Base-by-base conservation (phyloP, 2,888 invertebrate genomes). In the Chirona hameri region DNA sequence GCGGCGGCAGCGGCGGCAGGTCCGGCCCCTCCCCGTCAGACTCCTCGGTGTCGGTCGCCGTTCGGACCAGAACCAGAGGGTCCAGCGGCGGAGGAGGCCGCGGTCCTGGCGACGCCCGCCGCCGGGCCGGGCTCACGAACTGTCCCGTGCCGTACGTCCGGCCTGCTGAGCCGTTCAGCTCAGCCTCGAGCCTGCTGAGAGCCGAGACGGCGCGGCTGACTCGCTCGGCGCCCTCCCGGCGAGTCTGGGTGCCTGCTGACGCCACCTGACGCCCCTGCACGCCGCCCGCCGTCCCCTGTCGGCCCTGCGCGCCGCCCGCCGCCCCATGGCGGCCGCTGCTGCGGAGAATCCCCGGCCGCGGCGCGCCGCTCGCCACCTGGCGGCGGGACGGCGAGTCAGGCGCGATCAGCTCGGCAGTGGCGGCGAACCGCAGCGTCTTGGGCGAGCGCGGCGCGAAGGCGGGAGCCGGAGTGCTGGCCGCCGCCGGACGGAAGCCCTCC, bases 341-440 rank as follows among this genome's bases (percentile, higher is more conserved):
- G 48, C 79, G 79, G 21, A 79, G 79, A 27, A 79, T 79, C 1
- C 79, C 79, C n/a, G 24, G 79, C 18, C 46, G 79, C 52, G 79
- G 79, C n/a, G 79, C 27, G 48, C 48, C 52, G n/a, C n/a, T 14
- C 7, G 52, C 79, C 46, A 79, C 79, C n/a, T 48, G 46, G n/a
- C 24, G 48, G n/a, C 79, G 48, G 5, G 46, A 46, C n/a, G 48
- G 46, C n/a, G 52, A 46, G 27, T 52, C 79, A n/a, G 48, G 12
- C 46, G 52, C 31, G 48, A 79, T 52, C 79, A 79, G 52, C 79
- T 79, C 52, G n/a, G 46, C 48, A 9, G 46, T 52, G n/a, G 46
- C 79, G 48, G 79, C 79, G 15, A 79, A 79, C 24, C 79, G 79
- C n/a, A 79, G 79, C 52, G 79, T 79, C 27, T 79, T 79, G 10